Percentiles rank a stretch among this genome's conserved stretches.
These are phyloP conservation scores for Gorilla gorilla DNA, from an alignment of 2,113 vertebrate species.

Conservation along the genomic window DNA sequence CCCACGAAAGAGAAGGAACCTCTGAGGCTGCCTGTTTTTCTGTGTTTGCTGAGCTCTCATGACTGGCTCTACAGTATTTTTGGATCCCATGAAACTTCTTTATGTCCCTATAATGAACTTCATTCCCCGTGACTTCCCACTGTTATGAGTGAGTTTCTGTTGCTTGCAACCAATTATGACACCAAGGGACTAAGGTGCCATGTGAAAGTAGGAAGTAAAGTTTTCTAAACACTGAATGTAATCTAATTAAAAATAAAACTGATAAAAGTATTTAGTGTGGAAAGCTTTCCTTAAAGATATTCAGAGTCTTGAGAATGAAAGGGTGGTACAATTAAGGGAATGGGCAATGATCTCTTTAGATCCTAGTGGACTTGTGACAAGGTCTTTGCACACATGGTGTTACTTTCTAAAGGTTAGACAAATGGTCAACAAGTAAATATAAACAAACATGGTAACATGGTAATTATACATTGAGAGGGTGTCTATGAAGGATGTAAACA, in stretches of 20 bases:
- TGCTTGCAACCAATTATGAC: not conserved
- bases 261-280: not conserved
- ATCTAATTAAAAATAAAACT: slow-evolving; percentile 11
- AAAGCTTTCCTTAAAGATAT: not conserved
- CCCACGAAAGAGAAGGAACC: not conserved
- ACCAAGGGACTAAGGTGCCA: not conserved
- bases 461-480: not conserved
- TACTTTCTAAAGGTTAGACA: not conserved
- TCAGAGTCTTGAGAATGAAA: not conserved
- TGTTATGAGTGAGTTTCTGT: not conserved
- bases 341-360: not conserved
- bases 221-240: not conserved
- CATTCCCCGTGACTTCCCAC: slow-evolving; percentile 14
- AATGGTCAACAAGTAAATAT: not conserved
- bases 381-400: not conserved
- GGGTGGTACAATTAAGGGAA: not conserved
- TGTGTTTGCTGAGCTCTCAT: not conserved
- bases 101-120: not conserved
- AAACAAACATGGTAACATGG: not conserved
- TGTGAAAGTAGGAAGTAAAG: not conserved
- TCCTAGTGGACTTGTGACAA: not conserved
- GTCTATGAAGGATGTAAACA: not conserved
- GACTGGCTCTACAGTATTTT: not conserved
- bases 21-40: not conserved
- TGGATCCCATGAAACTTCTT: not conserved